Conservation (phyloP, 2,797 vertebrate genomes). For the Sus cebifrons region DNA sequence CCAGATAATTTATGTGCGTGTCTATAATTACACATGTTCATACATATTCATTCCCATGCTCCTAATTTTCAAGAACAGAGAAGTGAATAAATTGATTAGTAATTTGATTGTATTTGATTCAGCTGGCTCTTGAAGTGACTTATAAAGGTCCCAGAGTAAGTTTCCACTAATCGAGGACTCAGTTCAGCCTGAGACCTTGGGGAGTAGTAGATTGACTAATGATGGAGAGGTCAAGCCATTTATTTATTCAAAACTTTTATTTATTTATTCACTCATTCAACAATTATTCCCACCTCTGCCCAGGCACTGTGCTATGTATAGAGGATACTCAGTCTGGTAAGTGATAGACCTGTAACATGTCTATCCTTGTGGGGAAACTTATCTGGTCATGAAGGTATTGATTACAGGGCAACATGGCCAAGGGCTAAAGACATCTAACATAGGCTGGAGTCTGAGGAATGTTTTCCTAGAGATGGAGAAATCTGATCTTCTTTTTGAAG, state of each 20-base stretch:
- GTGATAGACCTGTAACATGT: neutral
- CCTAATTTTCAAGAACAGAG: conserved; percentile 86
- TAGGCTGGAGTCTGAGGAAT: neutral
- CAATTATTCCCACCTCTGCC: neutral
- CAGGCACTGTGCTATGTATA: neutral
- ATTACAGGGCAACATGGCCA: neutral
- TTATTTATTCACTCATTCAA: conserved; percentile 47
- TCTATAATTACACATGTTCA: conserved; percentile 88
- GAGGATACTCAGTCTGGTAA: neutral
- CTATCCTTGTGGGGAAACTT: neutral
- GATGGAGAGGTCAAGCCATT: conserved; percentile 11
- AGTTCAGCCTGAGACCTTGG: conserved; percentile 64
- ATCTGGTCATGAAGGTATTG: neutral
- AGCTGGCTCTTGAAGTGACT: conserved; percentile 76
- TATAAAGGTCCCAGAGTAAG: conserved; percentile 72
- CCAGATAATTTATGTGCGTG: conserved; percentile 88
- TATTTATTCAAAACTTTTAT: conserved; percentile 63
- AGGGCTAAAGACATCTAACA: neutral
- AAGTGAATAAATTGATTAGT: conserved; percentile 89
- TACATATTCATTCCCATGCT: conserved; percentile 90
- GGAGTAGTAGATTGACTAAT: conserved; percentile 39
- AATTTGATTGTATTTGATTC: conserved; percentile 89
- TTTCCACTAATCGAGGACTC: conserved; percentile 67
- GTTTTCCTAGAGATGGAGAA: neutral
- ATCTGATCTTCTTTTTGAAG: conserved; percentile 29